A percentile compares a stretch with the other conserved stretches of the same genome.
Evolutionary conservation across 2,888 invertebrate species (phyloP).

Genomic region (Eupelmus urozonus): DNA sequence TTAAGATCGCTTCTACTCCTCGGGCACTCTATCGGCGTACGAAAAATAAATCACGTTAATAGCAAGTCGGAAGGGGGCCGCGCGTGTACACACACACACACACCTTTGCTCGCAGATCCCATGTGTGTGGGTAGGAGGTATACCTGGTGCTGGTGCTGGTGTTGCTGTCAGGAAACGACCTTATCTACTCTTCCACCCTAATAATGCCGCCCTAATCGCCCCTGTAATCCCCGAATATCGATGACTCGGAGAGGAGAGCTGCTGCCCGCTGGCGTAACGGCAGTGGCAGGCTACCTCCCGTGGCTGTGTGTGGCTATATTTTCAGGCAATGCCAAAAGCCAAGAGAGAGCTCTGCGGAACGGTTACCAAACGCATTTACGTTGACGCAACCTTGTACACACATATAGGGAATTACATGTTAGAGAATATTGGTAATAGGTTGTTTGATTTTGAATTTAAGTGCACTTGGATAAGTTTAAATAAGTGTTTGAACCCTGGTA

Average conservation of each 20-base stretch:
- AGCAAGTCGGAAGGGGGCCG: constrained; percentile 46
- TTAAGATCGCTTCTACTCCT: constrained; percentile 58
- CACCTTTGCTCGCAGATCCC: not conserved
- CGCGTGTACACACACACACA: not conserved
- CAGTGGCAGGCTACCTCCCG: no score
- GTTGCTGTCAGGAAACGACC: constrained; percentile 63
- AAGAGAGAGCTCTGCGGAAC: no score
- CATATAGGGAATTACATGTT: no score
- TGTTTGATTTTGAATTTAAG: no score
- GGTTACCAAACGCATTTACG: no score
- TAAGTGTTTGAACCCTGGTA: no score
- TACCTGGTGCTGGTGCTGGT: not conserved
- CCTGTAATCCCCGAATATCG: constrained; percentile 66
- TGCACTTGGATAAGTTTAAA: no score
- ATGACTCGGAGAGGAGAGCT: constrained; percentile 58
- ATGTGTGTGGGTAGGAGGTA: not conserved
- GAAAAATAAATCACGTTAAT: constrained; percentile 66
- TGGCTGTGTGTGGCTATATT: not conserved
- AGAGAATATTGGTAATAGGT: no score
- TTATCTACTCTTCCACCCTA: constrained; percentile 67
- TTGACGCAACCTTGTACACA: no score
- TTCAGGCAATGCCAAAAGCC: not conserved
- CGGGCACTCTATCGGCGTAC: constrained; percentile 55
- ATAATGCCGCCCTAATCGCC: constrained; percentile 66
- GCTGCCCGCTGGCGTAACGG: no score